phyloP scores from a whole-genome alignment of 2,888 invertebrate species.

The Junonia oenone region DNA sequence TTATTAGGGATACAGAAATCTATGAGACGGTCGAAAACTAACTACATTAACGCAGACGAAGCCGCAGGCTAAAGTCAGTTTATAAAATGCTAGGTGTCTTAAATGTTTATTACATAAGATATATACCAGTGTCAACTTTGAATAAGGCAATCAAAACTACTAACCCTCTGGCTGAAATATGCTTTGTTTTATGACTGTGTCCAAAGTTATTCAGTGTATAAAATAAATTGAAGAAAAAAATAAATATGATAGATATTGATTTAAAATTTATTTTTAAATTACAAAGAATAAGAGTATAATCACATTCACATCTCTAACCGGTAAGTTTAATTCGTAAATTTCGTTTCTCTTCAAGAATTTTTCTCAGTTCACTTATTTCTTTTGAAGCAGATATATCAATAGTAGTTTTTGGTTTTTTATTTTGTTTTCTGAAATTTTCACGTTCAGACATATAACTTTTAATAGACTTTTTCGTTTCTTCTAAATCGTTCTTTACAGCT shows the following conservation, averaged over 20 bases:
- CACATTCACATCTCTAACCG: no score
- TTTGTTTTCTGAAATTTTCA: conserved; percentile 43
- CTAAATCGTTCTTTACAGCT: conserved; percentile 64
- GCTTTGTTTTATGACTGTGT: conserved; percentile 2
- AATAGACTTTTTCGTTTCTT: conserved; percentile 65
- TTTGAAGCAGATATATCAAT: conserved; percentile 41
- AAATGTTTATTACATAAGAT: conserved; percentile 6
- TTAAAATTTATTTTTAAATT: no score
- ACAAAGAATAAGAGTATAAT: no score
- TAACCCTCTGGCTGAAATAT: conserved; percentile 17
- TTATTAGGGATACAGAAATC: no score
- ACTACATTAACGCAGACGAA: no score
- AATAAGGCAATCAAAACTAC: conserved; percentile 12
- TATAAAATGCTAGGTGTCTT: neutral
- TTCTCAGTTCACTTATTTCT: conserved; percentile 69
- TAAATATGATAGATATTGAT: no score
- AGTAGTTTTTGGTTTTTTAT: conserved; percentile 40
- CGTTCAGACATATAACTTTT: conserved; percentile 54
- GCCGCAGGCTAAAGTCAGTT: no score
- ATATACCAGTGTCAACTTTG: conserved; percentile 2
- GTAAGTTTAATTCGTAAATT: conserved; percentile 48
- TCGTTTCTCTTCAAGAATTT: conserved; percentile 69
- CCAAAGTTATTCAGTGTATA: neutral
- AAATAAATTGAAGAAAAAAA: neutral
- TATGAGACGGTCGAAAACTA: no score